phyloP scores from a whole-genome alignment of 2,797 vertebrate genomes.

The Gallinago nigripennis region DNA sequence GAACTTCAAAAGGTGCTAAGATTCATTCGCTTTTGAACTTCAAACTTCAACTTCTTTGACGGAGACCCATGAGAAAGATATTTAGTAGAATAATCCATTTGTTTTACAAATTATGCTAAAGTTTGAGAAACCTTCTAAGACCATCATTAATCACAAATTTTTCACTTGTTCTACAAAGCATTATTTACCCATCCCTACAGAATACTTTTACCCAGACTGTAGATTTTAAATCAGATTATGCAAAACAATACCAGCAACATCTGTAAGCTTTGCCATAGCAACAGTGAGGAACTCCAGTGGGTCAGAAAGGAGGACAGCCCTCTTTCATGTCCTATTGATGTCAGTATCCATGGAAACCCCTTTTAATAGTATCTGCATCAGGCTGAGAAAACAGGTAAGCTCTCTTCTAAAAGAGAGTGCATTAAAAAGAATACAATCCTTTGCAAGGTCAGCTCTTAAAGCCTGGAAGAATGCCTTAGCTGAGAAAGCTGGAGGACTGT shows the following conservation, averaged over 20 bases:
- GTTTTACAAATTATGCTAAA: background rate
- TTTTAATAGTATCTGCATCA: constrained; percentile 69
- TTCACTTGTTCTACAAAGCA: background rate
- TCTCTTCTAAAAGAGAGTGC: constrained; percentile 64
- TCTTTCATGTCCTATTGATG: constrained; percentile 64
- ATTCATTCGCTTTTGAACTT: background rate
- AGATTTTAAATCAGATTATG: background rate
- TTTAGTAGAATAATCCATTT: background rate
- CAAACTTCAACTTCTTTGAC: background rate
- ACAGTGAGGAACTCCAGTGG: constrained; percentile 66
- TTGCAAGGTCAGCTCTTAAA: constrained; percentile 72
- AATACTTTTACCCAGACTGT: background rate
- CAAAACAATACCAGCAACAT: background rate
- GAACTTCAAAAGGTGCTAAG: background rate
- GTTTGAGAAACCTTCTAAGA: background rate
- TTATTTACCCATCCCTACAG: background rate
- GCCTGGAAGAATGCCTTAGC: constrained; percentile 55
- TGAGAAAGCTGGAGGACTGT: constrained; percentile 55
- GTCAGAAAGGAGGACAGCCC: constrained; percentile 71
- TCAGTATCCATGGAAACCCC: constrained; percentile 76
- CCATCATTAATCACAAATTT: background rate
- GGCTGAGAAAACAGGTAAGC: constrained; percentile 70
- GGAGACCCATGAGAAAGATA: background rate
- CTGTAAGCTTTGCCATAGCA: constrained; percentile 37
- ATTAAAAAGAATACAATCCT: constrained; percentile 67